Base-by-base conservation (phyloP, 2,797 vertebrate species). In the Hapalemur alaotrensis region DNA sequence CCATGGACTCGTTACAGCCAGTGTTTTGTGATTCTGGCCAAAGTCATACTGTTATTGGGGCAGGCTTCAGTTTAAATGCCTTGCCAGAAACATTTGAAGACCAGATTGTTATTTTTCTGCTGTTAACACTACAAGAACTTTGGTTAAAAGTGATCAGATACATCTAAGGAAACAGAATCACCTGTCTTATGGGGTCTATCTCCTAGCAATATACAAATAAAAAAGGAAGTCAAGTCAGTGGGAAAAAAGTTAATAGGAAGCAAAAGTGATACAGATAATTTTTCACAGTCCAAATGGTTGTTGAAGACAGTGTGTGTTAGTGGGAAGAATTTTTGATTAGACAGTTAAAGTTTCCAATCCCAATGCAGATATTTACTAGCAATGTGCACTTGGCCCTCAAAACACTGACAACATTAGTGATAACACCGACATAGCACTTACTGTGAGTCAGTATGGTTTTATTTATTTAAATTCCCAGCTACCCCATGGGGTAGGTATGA, bases 71-170 rank as follows among this genome's bases (percentile, higher is more conserved):
- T 87, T 95, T 96, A 95, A 97, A 80, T 93, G 91, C 52, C 86
- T 94, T 89, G 22, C 52, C 96, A 95, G 86, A 94, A 96, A 95
- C 22, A 89, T 52, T 76, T 84, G 75, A 97, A 89, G 70, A 91
- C 52, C 22, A 65, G 83, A 80, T 84, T 86, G 52, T 94, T 89
- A 84, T 80, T 96, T 88, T 95, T 88, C 92, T 92, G 70, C 78
- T 65, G 78, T 91, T 94, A 76, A 84, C 63, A 70, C 54, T 70
- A 22, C 20, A 75, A 96, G 54, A 96, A 94, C 41, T 13, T 48
- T 78, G 41, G n/a, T 87, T 94, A 69, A 87, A 93, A 91, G 54
- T 89, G 91, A 88, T 48, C 79, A 65, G 23, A 73, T 32, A n/a
- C 22, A 59, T 67, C 38, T 32, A 48, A 93, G 79, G 38, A 93